Conservation (phyloP, 2,888 invertebrate genomes). For the Notodonta ziczac region DNA sequence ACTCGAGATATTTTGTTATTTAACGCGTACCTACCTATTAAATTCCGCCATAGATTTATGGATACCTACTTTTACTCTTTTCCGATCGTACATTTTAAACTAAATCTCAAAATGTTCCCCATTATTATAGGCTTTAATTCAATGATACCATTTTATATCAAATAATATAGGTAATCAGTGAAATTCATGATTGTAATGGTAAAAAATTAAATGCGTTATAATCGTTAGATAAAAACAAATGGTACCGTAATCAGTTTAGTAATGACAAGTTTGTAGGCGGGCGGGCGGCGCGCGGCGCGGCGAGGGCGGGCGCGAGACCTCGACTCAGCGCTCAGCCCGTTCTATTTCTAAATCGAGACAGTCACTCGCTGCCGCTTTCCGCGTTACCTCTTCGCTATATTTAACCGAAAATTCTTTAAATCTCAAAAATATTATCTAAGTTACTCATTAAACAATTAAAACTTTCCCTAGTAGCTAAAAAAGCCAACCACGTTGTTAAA, state of each 20-base stretch:
- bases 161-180: no score
- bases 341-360: slow-evolving; percentile 84
- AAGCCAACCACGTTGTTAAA: slow-evolving; percentile 1
- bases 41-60: background rate
- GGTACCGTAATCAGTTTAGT: slow-evolving; percentile 35
- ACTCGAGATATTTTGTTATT: slow-evolving; percentile 5
- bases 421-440: slow-evolving; percentile 40
- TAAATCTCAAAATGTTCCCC: background rate
- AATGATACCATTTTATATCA: no score
- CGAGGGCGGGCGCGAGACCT: slow-evolving; percentile 37
- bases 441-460: slow-evolving; percentile 21
- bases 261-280: slow-evolving; percentile 41
- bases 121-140: no score
- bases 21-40: background rate
- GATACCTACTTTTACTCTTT: background rate
- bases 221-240: background rate
- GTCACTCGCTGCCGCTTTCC: slow-evolving; percentile 79
- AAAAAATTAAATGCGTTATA: no score
- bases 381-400: slow-evolving; percentile 78
- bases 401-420: slow-evolving; percentile 54
- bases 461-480: slow-evolving; percentile 6
- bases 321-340: slow-evolving; percentile 69
- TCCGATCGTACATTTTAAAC: background rate
- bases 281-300: slow-evolving; percentile 42
- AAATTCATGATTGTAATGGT: no score